phyloP scores from a whole-genome alignment of 2,797 vertebrate species.

The Sitta carolinensis region DNA sequence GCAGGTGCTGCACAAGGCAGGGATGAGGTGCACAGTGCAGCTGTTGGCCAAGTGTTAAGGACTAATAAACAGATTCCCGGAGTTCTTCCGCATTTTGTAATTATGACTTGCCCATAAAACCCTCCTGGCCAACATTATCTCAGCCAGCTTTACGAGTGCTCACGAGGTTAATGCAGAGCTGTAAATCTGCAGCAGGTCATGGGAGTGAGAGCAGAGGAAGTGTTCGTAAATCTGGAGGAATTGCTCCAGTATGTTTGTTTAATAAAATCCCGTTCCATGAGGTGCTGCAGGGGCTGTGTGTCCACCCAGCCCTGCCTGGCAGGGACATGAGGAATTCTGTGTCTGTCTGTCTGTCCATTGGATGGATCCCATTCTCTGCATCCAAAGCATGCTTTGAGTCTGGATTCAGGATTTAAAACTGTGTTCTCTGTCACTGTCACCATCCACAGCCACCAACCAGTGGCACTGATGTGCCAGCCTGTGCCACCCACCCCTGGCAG shows the following conservation, averaged over 20 bases:
- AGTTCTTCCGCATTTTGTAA: constrained; percentile 58
- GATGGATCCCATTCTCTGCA: rapidly evolving
- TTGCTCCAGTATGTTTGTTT: constrained; percentile 67
- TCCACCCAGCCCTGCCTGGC: background rate
- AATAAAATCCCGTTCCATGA: constrained; percentile 47
- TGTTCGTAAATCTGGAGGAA: constrained; percentile 68
- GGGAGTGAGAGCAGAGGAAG: constrained; percentile 59
- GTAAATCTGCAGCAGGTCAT: constrained; percentile 65
- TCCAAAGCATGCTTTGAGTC: background rate
- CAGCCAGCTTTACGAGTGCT: constrained; percentile 64
- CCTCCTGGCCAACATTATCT: constrained; percentile 71
- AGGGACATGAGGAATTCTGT: background rate
- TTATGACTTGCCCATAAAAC: constrained; percentile 67
- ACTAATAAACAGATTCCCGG: constrained; percentile 35
- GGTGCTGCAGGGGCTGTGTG: background rate
- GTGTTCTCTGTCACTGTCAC: background rate
- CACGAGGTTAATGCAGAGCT: constrained; percentile 69
- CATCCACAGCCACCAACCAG: background rate
- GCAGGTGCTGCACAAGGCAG: background rate
- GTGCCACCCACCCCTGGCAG: background rate
- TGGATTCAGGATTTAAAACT: background rate
- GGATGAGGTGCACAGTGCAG: background rate
- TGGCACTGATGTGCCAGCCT: rapidly evolving
- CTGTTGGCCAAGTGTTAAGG: background rate
- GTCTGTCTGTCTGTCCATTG: rapidly evolving